A percentile compares a stretch with the other conserved stretches of the same genome.
These are phyloP conservation scores for Lasioglossum figueresi DNA, from an alignment of 2,888 invertebrate genomes.

Conservation along the genomic window DNA sequence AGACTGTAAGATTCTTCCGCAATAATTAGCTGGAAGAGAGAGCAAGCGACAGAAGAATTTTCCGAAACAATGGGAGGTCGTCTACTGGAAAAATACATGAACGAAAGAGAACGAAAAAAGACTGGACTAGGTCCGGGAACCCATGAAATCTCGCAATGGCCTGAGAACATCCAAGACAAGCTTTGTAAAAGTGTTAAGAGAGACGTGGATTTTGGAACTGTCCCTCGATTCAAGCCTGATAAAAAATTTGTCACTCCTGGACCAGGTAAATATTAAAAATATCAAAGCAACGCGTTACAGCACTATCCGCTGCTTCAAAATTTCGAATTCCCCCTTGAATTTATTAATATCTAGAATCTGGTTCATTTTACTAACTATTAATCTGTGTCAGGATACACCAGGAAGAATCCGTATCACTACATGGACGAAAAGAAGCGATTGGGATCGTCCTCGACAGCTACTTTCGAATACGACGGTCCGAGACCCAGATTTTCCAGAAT, in stretches of 20 bases:
- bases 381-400: constrained; percentile 60
- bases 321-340: not conserved
- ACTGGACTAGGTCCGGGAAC: constrained; percentile 63
- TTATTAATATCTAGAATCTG: not conserved
- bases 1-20: not conserved
- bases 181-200: constrained; percentile 25
- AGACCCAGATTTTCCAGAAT: constrained; percentile 51
- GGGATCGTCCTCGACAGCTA: constrained; percentile 51
- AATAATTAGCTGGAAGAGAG: constrained; percentile 61
- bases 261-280: constrained; percentile 53
- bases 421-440: constrained; percentile 58
- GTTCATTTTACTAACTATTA: not conserved
- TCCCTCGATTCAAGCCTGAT: constrained; percentile 38
- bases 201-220: constrained; percentile 60
- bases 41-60: constrained; percentile 58
- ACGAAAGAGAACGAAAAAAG: constrained; percentile 20
- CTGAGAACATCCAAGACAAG: constrained; percentile 48
- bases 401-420: constrained; percentile 62
- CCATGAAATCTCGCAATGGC: constrained; percentile 67
- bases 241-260: constrained; percentile 59
- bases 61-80: constrained; percentile 49
- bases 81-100: constrained; percentile 8
- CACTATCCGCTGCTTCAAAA: too few relatives aligned
- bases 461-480: constrained; percentile 68
- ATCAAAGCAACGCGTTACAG: not conserved